A percentile compares a stretch with the other conserved stretches of the same genome.
Conservation (phyloP, 1,140 invertebrate genomes). For the Drosophila lacteicornis region DNA sequence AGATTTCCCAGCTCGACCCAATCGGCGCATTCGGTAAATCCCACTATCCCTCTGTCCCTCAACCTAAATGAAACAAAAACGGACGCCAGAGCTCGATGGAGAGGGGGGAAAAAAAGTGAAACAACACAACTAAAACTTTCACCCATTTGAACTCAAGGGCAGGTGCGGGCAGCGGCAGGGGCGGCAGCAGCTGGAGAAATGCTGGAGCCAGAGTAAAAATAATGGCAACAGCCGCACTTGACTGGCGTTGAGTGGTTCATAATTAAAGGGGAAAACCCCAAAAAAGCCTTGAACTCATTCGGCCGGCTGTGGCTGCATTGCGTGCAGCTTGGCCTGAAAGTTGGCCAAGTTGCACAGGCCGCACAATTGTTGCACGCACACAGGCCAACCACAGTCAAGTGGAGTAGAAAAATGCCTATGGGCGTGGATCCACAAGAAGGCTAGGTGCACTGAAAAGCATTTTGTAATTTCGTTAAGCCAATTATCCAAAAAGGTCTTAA, state of each 20-base stretch:
- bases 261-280: slow-evolving; percentile 62
- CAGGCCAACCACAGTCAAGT: slow-evolving; percentile 53
- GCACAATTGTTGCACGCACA: slow-evolving; percentile 79
- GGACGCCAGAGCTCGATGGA: not conserved
- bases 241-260: slow-evolving; percentile 69
- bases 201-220: slow-evolving; percentile 30
- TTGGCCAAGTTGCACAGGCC: slow-evolving; percentile 67
- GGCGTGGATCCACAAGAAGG: slow-evolving; percentile 37
- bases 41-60: slow-evolving; percentile 30
- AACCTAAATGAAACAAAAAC: slow-evolving; percentile 35
- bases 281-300: slow-evolving; percentile 73
- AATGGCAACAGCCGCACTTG: slow-evolving; percentile 69
- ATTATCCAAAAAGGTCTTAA: too few relatives aligned
- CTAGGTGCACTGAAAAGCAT: slow-evolving; percentile 21
- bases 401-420: slow-evolving; percentile 63
- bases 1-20: slow-evolving; percentile 53
- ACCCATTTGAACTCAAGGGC: slow-evolving; percentile 55
- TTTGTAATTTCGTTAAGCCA: slow-evolving; percentile 9
- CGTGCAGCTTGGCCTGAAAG: slow-evolving; percentile 59
- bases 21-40: slow-evolving; percentile 35
- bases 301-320: slow-evolving; percentile 63
- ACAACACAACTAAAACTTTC: slow-evolving; percentile 61
- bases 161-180: slow-evolving; percentile 12
- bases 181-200: slow-evolving; percentile 44
- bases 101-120: slow-evolving; percentile 22